phyloP scores from a whole-genome alignment of 2,797 vertebrate genomes.

The Sebastes miniatus region DNA sequence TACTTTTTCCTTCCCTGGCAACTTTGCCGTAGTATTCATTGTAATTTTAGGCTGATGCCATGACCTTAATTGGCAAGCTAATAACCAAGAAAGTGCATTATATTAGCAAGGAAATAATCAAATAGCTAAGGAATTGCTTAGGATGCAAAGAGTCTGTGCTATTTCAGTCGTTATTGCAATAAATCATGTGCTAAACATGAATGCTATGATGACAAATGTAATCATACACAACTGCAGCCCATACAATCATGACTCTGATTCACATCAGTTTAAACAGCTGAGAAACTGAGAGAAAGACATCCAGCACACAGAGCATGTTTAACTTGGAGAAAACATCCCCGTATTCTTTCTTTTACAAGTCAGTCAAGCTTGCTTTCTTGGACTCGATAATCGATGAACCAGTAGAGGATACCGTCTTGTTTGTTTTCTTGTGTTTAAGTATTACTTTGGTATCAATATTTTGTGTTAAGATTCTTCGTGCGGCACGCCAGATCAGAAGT shows the following conservation, averaged over 20 bases:
- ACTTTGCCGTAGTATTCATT: background rate
- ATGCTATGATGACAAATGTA: background rate
- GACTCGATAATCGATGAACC: background rate
- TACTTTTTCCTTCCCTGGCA: background rate
- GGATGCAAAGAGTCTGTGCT: too few species aligned
- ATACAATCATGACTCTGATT: background rate
- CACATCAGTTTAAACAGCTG: background rate
- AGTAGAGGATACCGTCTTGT: background rate
- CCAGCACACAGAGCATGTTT: background rate
- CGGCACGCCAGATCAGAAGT: background rate
- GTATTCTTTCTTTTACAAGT: background rate
- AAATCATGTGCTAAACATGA: background rate
- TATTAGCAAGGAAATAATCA: too few species aligned
- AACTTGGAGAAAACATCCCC: background rate
- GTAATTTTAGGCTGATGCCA: background rate
- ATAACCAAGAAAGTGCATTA: background rate
- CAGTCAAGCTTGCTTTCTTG: background rate
- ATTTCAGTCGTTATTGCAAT: too few species aligned
- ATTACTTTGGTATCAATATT: background rate
- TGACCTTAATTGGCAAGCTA: background rate
- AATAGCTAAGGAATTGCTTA: too few species aligned
- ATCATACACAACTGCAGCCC: background rate
- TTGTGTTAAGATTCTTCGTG: background rate
- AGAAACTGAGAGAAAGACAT: background rate
- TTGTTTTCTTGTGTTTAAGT: background rate